phyloP scores from a whole-genome alignment of 2,797 vertebrate genomes.

The Adrianichthys oophorus region DNA sequence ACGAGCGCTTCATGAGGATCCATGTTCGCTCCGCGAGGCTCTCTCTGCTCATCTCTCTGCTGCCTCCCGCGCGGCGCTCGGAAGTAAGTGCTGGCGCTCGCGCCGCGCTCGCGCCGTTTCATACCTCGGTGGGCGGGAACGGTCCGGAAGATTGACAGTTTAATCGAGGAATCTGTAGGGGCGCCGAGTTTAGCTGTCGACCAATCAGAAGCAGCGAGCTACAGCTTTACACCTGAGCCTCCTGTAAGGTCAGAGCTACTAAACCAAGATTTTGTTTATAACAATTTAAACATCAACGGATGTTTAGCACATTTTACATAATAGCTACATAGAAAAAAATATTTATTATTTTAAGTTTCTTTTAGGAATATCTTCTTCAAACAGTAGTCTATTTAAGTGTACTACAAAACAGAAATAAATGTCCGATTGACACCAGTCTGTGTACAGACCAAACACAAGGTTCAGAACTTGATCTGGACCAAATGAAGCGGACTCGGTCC shows the following conservation, averaged over 20 bases:
- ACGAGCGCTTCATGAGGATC: slow-evolving; percentile 73
- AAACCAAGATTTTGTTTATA: too few relatives aligned
- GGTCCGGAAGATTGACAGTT: slow-evolving; percentile 54
- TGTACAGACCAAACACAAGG: too few relatives aligned
- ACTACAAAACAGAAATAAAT: too few relatives aligned
- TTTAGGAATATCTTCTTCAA: too few relatives aligned
- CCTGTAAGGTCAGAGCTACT: background rate
- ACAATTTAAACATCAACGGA: too few relatives aligned
- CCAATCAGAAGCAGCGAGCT: slow-evolving; percentile 53
- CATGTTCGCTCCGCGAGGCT: slow-evolving; percentile 77
- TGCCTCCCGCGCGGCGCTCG: slow-evolving; percentile 45
- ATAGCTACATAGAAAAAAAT: too few relatives aligned
- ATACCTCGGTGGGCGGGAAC: slow-evolving; percentile 72
- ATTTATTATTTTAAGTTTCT: too few relatives aligned
- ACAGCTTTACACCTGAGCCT: slow-evolving; percentile 56
- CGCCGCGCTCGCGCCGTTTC: slow-evolving; percentile 58
- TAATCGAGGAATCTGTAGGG: slow-evolving; percentile 54
- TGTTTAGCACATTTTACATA: too few relatives aligned
- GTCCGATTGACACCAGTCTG: too few relatives aligned
- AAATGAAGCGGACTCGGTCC: too few relatives aligned
- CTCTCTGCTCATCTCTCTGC: slow-evolving; percentile 80
- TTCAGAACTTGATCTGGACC: too few relatives aligned
- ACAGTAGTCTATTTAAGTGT: too few relatives aligned
- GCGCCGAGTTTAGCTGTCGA: slow-evolving; percentile 18
- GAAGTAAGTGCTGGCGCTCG: slow-evolving; percentile 38